Evolutionary conservation across 2,113 vertebrate species (phyloP), one percentile per base, ranked within the genome.

Genomic region (Erinaceus europaeus): DNA sequence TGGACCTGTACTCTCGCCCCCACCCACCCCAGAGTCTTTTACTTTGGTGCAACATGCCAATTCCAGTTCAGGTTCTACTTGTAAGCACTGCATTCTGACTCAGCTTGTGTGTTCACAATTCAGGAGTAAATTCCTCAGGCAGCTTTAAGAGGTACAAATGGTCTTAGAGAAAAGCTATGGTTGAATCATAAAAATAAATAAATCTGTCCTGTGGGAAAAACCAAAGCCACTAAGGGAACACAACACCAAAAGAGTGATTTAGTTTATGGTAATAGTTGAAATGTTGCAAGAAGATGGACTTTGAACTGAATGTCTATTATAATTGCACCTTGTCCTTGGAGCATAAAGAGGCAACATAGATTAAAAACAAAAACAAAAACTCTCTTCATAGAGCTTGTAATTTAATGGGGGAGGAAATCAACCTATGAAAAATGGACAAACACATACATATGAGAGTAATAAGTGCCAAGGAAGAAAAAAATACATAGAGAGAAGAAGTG

Each of bases 111-210:
- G 3, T 64, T 78, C 80, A 74, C 4, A 0, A 65, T 44, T 36
- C 36, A n/a, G 61, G 29, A 89, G 69, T 78, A 87, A 87, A 90
- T 89, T 91, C 90, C 85, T 79, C 74, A 84, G 61, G 65, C 62
- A 72, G 42, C 3, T 69, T 61, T 85, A 52, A 86, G 34, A 82
- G 48, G 20, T 40, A 79, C 12, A 86, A 52, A 44, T 18, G 42
- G 40, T 82, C 34, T 69, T 78, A 42, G 78, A 87, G 61, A 84
- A 92, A 52, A 53, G 76, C 46, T 67, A 44, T 55, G 71, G 40
- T 32, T 84, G 78, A 76, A 72, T 82, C 29, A 68, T 52, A 62
- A 81, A 73, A 86, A 84, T 32, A 90, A 86, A 61, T 23, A 57
- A 69, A 40, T 34, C 15, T 36, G 23, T 79, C 25, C 65, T 72